Evolutionary conservation across 1,140 invertebrate genomes (phyloP).

Genomic region (Tetramorium simillimum): DNA sequence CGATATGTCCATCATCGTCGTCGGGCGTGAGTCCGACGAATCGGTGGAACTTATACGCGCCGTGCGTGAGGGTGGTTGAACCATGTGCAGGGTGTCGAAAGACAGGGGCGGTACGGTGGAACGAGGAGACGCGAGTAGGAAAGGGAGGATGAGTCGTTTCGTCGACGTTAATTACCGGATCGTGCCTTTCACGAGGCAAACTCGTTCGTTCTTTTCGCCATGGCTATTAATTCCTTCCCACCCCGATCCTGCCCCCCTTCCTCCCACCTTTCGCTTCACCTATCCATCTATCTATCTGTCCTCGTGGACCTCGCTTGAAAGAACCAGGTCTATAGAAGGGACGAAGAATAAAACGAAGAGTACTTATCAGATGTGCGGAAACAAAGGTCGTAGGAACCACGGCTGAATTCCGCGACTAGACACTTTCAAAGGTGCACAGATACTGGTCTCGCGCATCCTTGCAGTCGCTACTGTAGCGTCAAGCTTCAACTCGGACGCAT

Average conservation of each 20-base stretch:
- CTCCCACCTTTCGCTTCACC: background rate
- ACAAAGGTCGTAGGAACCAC: conserved; percentile 78
- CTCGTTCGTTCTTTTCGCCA: conserved; percentile 73
- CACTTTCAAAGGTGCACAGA: conserved; percentile 73
- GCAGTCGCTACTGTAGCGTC: conserved; percentile 56
- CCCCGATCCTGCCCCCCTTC: background rate
- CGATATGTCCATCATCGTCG: conserved; percentile 66
- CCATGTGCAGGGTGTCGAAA: conserved; percentile 21
- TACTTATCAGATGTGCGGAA: conserved; percentile 78
- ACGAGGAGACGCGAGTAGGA: background rate
- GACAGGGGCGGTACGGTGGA: background rate
- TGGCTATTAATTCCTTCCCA: conserved; percentile 70
- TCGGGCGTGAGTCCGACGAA: conserved; percentile 40
- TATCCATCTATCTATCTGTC: conserved; percentile 37
- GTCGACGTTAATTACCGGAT: conserved; percentile 74
- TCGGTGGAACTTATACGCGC: conserved; percentile 44
- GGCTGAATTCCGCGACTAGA: conserved; percentile 75
- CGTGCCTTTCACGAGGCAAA: conserved; percentile 66
- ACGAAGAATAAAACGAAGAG: conserved; percentile 27
- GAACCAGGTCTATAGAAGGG: background rate
- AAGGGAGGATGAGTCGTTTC: conserved; percentile 26
- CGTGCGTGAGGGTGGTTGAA: conserved; percentile 35
- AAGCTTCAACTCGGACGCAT: conserved; percentile 73
- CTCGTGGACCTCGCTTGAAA: background rate
- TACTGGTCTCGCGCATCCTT: conserved; percentile 59